phyloP scores from a whole-genome alignment of 2,113 vertebrate genomes.

The Anguilla japonica region DNA sequence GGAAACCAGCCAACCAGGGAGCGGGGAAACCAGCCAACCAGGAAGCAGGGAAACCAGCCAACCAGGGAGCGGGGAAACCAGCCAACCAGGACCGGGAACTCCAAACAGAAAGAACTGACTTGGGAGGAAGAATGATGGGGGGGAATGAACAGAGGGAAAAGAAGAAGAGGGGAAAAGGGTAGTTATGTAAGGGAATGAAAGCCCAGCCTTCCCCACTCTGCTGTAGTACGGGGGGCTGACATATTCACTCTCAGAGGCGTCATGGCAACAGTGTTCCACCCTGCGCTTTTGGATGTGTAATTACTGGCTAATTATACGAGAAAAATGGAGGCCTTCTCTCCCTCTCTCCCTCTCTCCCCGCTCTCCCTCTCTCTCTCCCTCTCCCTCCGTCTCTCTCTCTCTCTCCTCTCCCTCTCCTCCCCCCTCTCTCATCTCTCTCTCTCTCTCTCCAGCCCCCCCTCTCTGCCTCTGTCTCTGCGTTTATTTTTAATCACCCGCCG shows the following conservation, averaged over 20 bases:
- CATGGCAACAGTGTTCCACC: neutral
- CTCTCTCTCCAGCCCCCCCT: neutral
- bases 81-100: neutral
- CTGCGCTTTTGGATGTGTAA: slow-evolving; percentile 1
- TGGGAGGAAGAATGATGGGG: neutral
- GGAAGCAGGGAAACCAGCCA: too few species aligned
- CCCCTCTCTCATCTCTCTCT: too few species aligned
- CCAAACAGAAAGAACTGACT: neutral
- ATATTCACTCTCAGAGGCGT: neutral
- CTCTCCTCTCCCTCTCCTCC: too few species aligned
- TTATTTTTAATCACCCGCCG: too few species aligned
- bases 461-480: neutral
- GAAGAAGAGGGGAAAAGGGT: neutral
- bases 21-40: too few species aligned
- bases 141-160: neutral
- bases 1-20: too few species aligned
- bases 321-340: neutral
- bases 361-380: neutral
- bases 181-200: neutral
- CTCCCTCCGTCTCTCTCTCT: too few species aligned
- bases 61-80: neutral
- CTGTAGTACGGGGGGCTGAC: neutral
- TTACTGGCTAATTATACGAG: neutral
- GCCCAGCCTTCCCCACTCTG: neutral
- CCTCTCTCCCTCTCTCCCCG: neutral